phyloP scores from a whole-genome alignment of 2,113 vertebrate genomes.

The Istiophorus platypterus region DNA sequence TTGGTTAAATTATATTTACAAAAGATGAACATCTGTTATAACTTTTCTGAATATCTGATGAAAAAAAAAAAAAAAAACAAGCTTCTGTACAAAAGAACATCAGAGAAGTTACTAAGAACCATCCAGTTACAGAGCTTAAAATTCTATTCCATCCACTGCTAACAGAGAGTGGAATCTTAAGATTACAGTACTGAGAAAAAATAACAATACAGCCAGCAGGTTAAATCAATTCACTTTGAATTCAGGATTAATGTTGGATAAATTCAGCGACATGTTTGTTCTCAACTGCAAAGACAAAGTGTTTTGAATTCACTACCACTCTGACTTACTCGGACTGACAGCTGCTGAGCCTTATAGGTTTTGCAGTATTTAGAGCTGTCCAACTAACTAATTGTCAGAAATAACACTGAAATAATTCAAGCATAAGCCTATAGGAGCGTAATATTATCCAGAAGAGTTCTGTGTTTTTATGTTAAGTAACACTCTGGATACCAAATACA shows the following conservation, averaged over 20 bases:
- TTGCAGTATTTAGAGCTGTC: neutral
- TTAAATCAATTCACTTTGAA: neutral
- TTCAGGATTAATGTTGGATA: neutral
- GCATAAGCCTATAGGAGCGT: neutral
- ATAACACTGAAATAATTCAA: neutral
- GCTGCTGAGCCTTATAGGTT: neutral
- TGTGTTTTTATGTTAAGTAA: neutral
- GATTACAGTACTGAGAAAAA: neutral
- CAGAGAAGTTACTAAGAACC: neutral
- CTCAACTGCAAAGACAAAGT: too few species aligned
- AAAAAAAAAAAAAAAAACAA: too few species aligned
- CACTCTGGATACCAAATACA: neutral
- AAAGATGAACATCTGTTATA: neutral
- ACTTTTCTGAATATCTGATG: too few species aligned
- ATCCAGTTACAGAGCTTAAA: neutral
- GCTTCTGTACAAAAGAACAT: too few species aligned
- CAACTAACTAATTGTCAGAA: neutral
- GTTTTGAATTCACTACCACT: too few species aligned
- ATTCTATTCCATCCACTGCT: neutral
- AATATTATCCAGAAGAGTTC: neutral
- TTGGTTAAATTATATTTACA: neutral
- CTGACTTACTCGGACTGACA: too few species aligned
- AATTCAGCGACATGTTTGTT: neutral
- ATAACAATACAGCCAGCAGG: neutral
- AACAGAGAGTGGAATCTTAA: neutral